phyloP scores from a whole-genome alignment of 2,888 invertebrate genomes.

The Alloscopus bannaensis region DNA sequence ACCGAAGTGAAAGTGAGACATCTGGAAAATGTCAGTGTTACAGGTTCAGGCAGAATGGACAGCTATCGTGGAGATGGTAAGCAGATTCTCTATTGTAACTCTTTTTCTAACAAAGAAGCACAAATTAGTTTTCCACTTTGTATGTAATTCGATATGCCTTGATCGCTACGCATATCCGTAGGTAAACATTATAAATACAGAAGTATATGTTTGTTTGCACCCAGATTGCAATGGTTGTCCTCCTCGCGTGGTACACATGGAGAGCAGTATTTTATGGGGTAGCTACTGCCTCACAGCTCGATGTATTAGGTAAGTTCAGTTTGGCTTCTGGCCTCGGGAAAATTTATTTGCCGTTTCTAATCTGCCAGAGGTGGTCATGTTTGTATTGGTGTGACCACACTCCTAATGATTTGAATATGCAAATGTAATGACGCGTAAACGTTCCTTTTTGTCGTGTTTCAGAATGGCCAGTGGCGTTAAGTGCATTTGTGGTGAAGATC shows the following conservation, averaged over 20 bases:
- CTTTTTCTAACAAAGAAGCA: too few species aligned
- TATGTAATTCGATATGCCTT: too few species aligned
- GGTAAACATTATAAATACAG: conserved; percentile 17
- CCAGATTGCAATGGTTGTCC: conserved; percentile 61
- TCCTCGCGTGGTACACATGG: conserved; percentile 57
- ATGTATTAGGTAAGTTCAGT: conserved; percentile 52
- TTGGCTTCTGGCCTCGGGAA: too few species aligned
- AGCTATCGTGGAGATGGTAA: conserved; percentile 66
- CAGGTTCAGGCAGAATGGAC: conserved; percentile 67
- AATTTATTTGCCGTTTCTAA: too few species aligned
- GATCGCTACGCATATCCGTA: too few species aligned
- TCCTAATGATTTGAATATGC: not conserved
- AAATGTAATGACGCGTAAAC: not conserved
- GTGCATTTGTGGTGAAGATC: conserved; percentile 57
- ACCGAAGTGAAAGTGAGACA: conserved; percentile 19
- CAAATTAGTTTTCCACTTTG: too few species aligned
- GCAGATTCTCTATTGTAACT: not conserved
- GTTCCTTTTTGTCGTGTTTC: conserved; percentile 14
- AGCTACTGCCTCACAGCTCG: conserved; percentile 51
- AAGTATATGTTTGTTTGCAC: conserved; percentile 18
- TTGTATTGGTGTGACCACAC: conserved; percentile 23
- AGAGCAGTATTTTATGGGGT: conserved; percentile 58
- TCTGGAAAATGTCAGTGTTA: conserved; percentile 64
- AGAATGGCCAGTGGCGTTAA: conserved; percentile 64
- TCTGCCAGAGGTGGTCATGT: too few species aligned